Conservation (phyloP, 53 echinoderm and acorn worm species). For the Paracentrotus lividus region DNA sequence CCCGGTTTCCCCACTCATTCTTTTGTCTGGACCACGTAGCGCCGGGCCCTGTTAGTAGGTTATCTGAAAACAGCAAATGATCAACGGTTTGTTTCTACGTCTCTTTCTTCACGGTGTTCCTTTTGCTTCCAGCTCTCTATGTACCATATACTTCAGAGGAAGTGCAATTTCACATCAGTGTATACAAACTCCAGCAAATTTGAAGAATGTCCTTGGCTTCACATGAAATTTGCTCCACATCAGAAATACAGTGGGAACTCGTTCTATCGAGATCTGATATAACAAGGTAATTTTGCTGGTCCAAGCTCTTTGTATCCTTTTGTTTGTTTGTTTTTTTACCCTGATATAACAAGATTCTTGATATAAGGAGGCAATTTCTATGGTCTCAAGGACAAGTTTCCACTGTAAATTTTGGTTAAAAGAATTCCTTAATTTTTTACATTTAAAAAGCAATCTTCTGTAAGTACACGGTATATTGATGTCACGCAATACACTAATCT, state of each 20-base stretch:
- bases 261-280: no score
- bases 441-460: neutral
- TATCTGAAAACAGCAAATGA: slow-evolving; percentile 79
- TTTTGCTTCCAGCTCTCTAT: neutral
- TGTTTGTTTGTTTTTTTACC: no score
- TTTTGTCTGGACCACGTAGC: slow-evolving; percentile 93
- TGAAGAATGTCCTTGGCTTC: neutral
- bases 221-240: neutral
- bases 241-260: no score
- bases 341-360: no score
- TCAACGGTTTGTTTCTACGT: slow-evolving; percentile 40
- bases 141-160: slow-evolving; percentile 52
- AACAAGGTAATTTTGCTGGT: no score
- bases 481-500: neutral
- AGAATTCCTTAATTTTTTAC: neutral
- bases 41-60: slow-evolving; percentile 87
- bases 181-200: neutral
- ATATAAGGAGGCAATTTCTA: no score
- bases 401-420: neutral
- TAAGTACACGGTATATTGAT: neutral
- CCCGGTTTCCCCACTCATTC: slow-evolving; percentile 90
- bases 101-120: neutral
- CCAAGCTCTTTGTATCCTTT: no score
- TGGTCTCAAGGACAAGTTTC: no score
- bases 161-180: neutral